Percentiles rank a stretch among this genome's conserved stretches.
Conservation (phyloP, 2,888 invertebrate genomes). For the Hymenopus coronatus region DNA sequence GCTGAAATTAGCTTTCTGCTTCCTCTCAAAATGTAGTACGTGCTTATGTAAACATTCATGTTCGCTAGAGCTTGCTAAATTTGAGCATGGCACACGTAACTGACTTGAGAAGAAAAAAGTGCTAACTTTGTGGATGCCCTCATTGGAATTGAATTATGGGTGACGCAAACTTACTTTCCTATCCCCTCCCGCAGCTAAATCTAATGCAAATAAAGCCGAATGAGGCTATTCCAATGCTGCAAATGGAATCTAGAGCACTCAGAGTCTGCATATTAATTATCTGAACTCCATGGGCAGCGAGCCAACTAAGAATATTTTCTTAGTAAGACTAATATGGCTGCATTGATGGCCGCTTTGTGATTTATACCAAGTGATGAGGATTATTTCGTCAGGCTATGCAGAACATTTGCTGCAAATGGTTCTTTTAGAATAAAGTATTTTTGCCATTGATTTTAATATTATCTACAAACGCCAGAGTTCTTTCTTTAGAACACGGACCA, state of each 20-base stretch:
- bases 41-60: neutral
- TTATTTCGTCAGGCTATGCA: neutral
- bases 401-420: neutral
- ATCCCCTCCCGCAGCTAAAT: neutral
- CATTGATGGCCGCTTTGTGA: neutral
- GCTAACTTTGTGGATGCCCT: neutral
- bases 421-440: neutral
- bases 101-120: neutral
- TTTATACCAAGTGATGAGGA: neutral
- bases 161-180: neutral
- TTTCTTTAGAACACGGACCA: too few species aligned
- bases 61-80: neutral
- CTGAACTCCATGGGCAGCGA: neutral
- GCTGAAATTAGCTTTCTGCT: too few species aligned
- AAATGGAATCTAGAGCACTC: neutral
- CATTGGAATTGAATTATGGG: neutral
- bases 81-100: neutral
- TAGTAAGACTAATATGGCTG: neutral
- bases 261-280: neutral
- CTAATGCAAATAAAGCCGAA: neutral
- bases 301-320: neutral
- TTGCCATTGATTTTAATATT: too few species aligned
- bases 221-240: neutral
- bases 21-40: neutral
- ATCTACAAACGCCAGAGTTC: too few species aligned